Base-by-base conservation (phyloP, 1,140 invertebrate species). In the Galendromus occidentalis region DNA sequence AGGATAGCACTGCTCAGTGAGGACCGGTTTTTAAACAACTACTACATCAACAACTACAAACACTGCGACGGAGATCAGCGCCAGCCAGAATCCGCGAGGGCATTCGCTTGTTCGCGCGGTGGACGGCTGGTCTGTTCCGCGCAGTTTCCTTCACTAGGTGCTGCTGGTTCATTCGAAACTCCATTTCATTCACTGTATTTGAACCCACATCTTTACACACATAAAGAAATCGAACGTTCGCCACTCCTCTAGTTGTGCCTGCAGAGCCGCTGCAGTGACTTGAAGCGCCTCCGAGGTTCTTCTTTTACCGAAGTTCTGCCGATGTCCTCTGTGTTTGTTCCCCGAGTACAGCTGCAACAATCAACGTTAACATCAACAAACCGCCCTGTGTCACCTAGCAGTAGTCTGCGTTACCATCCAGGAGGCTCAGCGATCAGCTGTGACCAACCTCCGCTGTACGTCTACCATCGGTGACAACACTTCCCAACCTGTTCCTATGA, bases 401-500 rank as follows among this genome's bases (percentile, higher is more conserved):
- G 33, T 59, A 59, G 22, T 25, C 25, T 59, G 25, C 33, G 25
- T 25, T 59, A 2, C 51, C 22, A 59, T 33, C 25, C 14, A 59
- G 28, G 18, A 47, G 14, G 14, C 14, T 33, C 25, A 59, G 14
- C 12, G 25, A 59, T 25, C 14, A 59, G 22, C 25, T 59, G 17
- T 59, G 25, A 59, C 12, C 51, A 25, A 59, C 14, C 25, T 28
- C 25, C 25, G 45, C 18, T 47, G 45, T 17, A 59, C 51, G 51
- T 59, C 28, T 25, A 59, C 25, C 51, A 59, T 5, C 51, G 33
- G 22, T 33, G 33, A 25, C 22, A 17, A 59, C 22, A 29, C 51
- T 59, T 59, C 51, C 51, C 51, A 59, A 59, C 51, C 51, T 59
- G 51, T 59, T 59, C 51, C 51, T 59, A 59, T 59, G 51, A 59